phyloP scores from a whole-genome alignment of 2,113 vertebrate genomes.

The Petroica traversi region DNA sequence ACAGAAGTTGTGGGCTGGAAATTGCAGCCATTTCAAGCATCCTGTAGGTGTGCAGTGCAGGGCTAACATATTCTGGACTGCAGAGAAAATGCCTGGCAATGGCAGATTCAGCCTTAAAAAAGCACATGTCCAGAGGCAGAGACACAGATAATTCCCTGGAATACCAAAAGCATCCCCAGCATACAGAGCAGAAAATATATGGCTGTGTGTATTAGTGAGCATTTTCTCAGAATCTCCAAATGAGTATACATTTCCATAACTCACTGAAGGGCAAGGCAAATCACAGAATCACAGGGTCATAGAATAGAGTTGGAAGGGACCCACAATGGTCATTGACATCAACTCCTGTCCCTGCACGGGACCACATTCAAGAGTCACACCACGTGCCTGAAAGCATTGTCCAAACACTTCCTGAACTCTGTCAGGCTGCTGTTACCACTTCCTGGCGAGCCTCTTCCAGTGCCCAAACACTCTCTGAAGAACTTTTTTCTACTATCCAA shows the following conservation, averaged over 20 bases:
- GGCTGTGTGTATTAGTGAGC: neutral
- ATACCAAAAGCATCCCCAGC: neutral
- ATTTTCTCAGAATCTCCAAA: neutral
- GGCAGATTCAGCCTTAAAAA: neutral
- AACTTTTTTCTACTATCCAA: neutral
- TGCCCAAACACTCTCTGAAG: neutral
- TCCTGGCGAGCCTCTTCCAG: accelerated
- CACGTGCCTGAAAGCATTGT: neutral
- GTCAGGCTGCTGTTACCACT: neutral
- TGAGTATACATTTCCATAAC: neutral
- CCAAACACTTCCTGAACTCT: neutral
- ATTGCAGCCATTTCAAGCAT: neutral
- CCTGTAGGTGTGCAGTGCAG: neutral
- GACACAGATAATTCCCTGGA: neutral
- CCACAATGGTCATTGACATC: neutral
- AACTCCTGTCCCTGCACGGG: neutral
- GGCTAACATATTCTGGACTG: neutral
- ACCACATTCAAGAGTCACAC: neutral
- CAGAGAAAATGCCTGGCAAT: neutral
- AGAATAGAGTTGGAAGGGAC: neutral
- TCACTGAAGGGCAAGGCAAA: neutral
- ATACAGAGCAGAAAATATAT: neutral
- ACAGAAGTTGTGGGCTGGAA: neutral
- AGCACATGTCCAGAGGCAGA: neutral
- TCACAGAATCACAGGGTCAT: neutral